Conservation (phyloP, 1,140 invertebrate genomes). For the Caenorhabditis brenneri region DNA sequence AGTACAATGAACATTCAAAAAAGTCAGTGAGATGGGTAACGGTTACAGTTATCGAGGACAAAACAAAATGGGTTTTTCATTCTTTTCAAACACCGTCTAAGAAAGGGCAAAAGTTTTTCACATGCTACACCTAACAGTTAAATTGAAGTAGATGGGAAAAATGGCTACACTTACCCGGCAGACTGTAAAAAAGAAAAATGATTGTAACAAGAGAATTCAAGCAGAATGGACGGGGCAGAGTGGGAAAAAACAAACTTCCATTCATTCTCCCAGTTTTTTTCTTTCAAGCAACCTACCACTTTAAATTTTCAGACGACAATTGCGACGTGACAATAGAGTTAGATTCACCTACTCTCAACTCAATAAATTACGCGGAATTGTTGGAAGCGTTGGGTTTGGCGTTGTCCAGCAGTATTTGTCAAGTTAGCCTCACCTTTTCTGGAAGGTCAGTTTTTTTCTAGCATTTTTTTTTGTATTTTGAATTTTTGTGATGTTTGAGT, state of each 20-base stretch:
- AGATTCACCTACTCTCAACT: background rate
- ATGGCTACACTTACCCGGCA: background rate
- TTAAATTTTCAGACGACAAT: background rate
- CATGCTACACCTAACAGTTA: background rate
- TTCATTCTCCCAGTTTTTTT: background rate
- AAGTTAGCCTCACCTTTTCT: conserved; percentile 15
- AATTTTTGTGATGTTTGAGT: no score
- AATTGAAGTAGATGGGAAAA: conserved; percentile 7
- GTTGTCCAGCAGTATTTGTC: background rate
- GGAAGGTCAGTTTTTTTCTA: background rate
- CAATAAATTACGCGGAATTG: conserved; percentile 1
- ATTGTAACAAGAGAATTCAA: conserved; percentile 3
- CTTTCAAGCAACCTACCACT: background rate
- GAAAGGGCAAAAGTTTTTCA: background rate
- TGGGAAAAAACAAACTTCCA: background rate
- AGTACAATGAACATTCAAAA: conserved; percentile 33
- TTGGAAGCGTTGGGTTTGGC: background rate
- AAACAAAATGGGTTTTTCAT: background rate
- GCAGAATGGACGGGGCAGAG: background rate
- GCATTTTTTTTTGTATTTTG: background rate
- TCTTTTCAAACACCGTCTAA: background rate
- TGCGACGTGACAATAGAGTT: conserved; percentile 12
- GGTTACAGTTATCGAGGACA: conserved; percentile 22
- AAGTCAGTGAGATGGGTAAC: background rate
- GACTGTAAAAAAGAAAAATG: background rate